Evolutionary conservation across 2,888 invertebrate genomes (phyloP).

Genomic region (Ganaspis brasiliensis): DNA sequence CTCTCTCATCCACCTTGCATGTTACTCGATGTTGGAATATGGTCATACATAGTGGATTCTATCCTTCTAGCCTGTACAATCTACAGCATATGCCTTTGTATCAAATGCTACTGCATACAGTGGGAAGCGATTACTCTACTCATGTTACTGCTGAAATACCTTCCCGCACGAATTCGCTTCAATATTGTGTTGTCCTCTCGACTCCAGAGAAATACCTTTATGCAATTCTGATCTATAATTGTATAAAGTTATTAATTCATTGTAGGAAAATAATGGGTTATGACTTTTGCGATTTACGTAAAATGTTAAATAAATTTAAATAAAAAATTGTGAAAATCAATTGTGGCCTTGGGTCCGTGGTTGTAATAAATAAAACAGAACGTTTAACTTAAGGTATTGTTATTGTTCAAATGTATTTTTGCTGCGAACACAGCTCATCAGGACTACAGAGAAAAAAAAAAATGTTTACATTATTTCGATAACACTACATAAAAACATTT

Average conservation of each 20-base stretch:
- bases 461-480: no score
- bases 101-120: not conserved
- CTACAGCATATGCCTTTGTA: slow-evolving; percentile 14
- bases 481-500: no score
- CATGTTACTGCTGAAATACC: slow-evolving; percentile 23
- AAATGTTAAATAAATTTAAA: no score
- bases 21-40: not conserved
- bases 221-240: slow-evolving; percentile 26
- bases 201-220: slow-evolving; percentile 4
- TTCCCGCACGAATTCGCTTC: not conserved
- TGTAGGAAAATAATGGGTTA: not conserved
- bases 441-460: no score
- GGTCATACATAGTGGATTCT: not conserved
- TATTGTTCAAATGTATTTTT: no score
- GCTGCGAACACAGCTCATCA: no score
- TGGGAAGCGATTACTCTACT: slow-evolving; percentile 7
- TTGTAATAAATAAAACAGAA: no score
- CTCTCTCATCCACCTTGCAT: slow-evolving; percentile 45
- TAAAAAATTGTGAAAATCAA: no score
- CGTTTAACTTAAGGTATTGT: no score
- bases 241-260: not conserved
- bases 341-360: no score
- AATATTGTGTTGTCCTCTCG: not conserved
- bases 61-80: not conserved
- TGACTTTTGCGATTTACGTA: no score